Evolutionary conservation across 2,888 invertebrate genomes (phyloP).

Genomic region (Eilema griseolum): DNA sequence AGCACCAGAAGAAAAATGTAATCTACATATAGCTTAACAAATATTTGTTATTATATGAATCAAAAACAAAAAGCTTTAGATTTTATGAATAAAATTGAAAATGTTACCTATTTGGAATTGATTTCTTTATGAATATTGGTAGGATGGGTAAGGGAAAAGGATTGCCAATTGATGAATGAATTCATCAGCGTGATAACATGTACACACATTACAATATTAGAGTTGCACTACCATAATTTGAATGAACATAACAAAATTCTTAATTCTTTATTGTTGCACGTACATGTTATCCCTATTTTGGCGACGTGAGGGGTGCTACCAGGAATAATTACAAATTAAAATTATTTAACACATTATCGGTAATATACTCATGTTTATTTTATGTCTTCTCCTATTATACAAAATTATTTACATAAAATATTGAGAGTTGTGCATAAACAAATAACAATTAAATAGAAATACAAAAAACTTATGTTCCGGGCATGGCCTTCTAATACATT

Average conservation of each 20-base stretch:
- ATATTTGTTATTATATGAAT: background rate
- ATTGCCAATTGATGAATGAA: constrained; percentile 72
- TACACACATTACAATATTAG: constrained; percentile 62
- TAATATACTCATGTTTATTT: constrained; percentile 88
- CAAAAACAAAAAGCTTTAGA: background rate
- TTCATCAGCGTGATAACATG: constrained; percentile 81
- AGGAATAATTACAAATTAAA: constrained; percentile 87
- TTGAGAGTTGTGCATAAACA: constrained; percentile 88
- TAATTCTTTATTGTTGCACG: constrained; percentile 47
- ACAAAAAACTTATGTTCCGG: constrained; percentile 84
- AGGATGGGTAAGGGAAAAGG: constrained; percentile 66
- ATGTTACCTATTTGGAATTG: background rate
- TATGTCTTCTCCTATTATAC: constrained; percentile 86
- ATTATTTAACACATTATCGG: constrained; percentile 85
- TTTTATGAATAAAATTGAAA: background rate
- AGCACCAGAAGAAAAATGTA: background rate
- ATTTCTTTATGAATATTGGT: constrained; percentile 46
- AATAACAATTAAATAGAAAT: constrained; percentile 88
- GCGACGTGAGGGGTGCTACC: constrained; percentile 87
- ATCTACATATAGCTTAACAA: background rate
- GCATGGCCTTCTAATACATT: constrained; percentile 83
- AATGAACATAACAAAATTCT: constrained; percentile 31
- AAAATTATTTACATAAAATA: constrained; percentile 88
- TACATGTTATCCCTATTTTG: constrained; percentile 86
- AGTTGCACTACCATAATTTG: constrained; percentile 6